Base-by-base conservation (phyloP, 2,888 invertebrate species). In the Baccha elongata region DNA sequence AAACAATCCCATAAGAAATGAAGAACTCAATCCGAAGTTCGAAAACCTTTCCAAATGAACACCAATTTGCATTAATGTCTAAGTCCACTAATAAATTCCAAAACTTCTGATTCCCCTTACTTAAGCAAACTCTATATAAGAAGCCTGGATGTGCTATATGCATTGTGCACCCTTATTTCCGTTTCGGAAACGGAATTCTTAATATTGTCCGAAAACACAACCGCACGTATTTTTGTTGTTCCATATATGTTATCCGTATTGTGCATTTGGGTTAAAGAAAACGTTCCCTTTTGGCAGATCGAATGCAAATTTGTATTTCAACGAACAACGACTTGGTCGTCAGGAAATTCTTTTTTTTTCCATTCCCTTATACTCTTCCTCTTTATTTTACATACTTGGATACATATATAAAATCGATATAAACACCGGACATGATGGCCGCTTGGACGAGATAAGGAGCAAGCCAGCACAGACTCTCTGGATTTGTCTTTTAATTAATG, bases 401-500 rank as follows among this genome's bases (percentile, higher is more conserved):
- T 19, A 11, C 2, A 42, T 17, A 29, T 29, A 60, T 75, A 60
- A 50, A 58, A 37, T 44, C 37, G 37, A 35, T 26, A 26, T 6
- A 46, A 15, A 21, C n/a, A 13, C 53, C 42, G 23, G 15, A 21
- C 19, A 62, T 60, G 29, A 52, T 55, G 55, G 29, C 44, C 58
- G 48, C 10, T 67, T 15, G 50, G 44, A 55, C 60, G 19, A 71
- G 75, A 75, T 71, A 81, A 74, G 74, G 32, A 71, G 23, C 35
- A n/a, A n/a, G 23, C 35, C 15, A n/a, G 29, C n/a, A 40, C 13
- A 29, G 13, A 40, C 71, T 21, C 60, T 40, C 60, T 40, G 76
- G 65, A 81, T 71, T 76, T 81, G 81, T 76, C 71, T 75, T 71
- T 81, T 81, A 71, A 76, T 81, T 81, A 72, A 76, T 81, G 81